These are phyloP conservation scores for Cassiopea andromeda DNA, from an alignment of 30 jellyfish, hydroid and myxozoan genomes.

Conservation along the genomic window DNA sequence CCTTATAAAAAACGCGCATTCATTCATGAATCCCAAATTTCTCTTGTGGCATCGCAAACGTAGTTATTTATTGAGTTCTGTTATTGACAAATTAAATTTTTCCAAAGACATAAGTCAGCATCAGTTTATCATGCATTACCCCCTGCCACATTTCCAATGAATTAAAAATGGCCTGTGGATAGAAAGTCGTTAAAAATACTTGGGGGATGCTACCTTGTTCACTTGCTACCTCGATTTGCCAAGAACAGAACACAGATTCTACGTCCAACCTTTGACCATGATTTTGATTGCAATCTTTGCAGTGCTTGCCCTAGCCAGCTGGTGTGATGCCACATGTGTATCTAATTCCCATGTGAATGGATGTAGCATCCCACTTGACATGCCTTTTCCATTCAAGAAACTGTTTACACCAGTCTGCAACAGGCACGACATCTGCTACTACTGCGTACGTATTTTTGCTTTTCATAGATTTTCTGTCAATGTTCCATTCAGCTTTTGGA, in stretches of 20 bases:
- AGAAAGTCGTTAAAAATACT: neutral
- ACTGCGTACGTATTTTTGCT: conserved; percentile 48
- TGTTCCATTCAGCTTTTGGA: too few relatives aligned
- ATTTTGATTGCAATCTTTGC: neutral
- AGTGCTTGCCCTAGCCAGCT: neutral
- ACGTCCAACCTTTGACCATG: neutral
- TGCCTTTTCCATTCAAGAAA: conserved; percentile 43
- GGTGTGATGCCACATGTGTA: conserved; percentile 39
- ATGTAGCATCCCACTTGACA: conserved; percentile 53
- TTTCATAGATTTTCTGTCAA: too few relatives aligned
- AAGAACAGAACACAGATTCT: neutral
- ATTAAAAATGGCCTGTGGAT: neutral
- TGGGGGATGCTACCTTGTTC: neutral
- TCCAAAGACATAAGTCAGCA: neutral
- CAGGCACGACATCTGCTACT: conserved; percentile 67
- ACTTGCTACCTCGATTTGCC: neutral
- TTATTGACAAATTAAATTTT: too few relatives aligned
- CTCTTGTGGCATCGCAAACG: too few relatives aligned
- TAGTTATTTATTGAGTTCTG: too few relatives aligned
- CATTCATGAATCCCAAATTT: too few relatives aligned
- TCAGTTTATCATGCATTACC: neutral
- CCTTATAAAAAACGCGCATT: too few relatives aligned
- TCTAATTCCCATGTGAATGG: conserved; percentile 52
- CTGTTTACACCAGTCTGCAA: conserved; percentile 59
- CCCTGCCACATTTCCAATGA: neutral